Conservation (phyloP, 2,888 invertebrate genomes). For the Theodoxus fluviatilis region DNA sequence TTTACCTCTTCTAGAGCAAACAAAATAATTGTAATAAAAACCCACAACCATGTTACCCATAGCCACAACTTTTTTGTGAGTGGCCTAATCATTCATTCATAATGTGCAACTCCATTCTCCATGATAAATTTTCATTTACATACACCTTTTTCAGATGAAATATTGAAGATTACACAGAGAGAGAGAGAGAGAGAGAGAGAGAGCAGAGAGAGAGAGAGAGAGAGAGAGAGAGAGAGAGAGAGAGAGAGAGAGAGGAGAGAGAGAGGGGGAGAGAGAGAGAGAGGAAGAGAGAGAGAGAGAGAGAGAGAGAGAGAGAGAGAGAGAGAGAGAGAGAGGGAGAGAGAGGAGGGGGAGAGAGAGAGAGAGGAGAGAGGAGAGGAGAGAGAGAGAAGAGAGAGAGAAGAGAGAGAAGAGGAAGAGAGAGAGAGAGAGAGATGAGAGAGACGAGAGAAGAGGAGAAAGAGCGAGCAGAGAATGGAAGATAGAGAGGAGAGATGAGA, state of each 20-base stretch:
- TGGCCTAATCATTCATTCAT: too few relatives aligned
- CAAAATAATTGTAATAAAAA: too few relatives aligned
- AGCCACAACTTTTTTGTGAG: too few relatives aligned
- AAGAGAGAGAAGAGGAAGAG: neutral
- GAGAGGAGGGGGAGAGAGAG: neutral
- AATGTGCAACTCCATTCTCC: too few relatives aligned
- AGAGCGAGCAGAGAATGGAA: conserved; percentile 17
- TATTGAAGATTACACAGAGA: neutral
- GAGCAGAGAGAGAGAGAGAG: conserved; percentile 21
- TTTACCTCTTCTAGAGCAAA: too few relatives aligned
- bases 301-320: conserved; percentile 24
- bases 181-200: conserved; percentile 13
- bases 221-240: conserved; percentile 21
- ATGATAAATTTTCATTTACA: neutral
- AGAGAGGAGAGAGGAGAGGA: neutral
- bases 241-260: neutral
- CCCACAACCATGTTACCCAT: too few relatives aligned
- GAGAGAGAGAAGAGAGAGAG: neutral
- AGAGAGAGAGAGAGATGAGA: conserved; percentile 15
- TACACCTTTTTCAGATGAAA: neutral
- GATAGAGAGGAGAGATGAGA: conserved; percentile 15
- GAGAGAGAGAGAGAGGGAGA: neutral
- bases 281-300: conserved; percentile 22
- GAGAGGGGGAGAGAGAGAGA: conserved; percentile 6
- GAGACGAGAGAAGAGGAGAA: conserved; percentile 20